Conservation (phyloP, 2,113 vertebrate species). For the Urocolius indicus region DNA sequence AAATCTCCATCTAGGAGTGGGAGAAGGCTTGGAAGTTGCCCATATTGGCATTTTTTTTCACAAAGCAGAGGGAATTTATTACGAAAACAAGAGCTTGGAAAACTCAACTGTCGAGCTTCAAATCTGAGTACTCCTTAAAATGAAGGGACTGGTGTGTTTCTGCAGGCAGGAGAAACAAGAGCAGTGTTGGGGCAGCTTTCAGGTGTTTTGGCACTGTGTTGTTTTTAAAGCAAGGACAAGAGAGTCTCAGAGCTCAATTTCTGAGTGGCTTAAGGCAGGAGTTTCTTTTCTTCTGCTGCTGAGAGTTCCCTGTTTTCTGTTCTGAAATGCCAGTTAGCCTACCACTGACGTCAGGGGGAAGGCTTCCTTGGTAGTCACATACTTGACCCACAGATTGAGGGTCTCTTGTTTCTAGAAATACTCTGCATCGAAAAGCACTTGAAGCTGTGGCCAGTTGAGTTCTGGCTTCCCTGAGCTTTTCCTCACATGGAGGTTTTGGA, state of each 20-base stretch:
- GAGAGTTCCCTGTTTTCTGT: not conserved
- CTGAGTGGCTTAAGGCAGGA: not conserved
- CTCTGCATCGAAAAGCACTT: not conserved
- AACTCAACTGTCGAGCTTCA: too few species aligned
- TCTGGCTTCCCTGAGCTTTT: not conserved
- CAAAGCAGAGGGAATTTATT: not conserved
- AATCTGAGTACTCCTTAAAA: not conserved
- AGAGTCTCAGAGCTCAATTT: not conserved
- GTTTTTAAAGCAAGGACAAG: not conserved
- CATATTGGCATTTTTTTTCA: not conserved
- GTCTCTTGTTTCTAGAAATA: not conserved
- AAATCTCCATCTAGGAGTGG: fast-evolving
- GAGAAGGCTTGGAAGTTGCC: not conserved
- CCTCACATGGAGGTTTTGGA: not conserved
- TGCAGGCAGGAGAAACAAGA: not conserved
- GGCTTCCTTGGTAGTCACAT: not conserved
- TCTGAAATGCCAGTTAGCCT: not conserved
- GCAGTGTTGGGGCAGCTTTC: not conserved
- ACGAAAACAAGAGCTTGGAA: not conserved
- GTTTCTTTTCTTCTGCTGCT: too few species aligned
- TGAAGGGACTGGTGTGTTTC: not conserved
- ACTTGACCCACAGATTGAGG: too few species aligned
- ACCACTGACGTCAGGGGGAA: fast-evolving
- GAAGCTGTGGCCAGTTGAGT: not conserved
- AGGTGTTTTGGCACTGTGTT: not conserved